These are phyloP conservation scores for Lepidurus apus DNA, from an alignment of 1,140 invertebrate species.

Conservation along the genomic window DNA sequence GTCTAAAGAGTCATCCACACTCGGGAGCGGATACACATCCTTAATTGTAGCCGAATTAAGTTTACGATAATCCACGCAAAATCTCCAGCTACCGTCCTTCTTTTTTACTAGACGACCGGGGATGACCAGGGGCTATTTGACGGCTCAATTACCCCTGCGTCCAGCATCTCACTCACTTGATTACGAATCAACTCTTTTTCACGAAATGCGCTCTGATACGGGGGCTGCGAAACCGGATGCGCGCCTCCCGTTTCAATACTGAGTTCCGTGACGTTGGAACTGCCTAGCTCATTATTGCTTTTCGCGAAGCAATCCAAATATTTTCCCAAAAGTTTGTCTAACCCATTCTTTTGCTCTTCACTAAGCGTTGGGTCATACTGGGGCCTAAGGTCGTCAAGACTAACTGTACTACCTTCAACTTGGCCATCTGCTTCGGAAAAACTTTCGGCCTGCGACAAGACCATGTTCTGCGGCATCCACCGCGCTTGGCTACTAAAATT, in stretches of 20 bases:
- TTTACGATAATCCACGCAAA: conserved; percentile 24
- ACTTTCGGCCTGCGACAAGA: no score
- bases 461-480: no score
- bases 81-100: neutral
- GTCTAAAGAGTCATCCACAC: conserved; percentile 40
- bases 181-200: neutral
- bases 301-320: no score
- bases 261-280: no score
- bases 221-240: neutral
- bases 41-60: conserved; percentile 19
- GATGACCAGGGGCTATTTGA: conserved; percentile 39
- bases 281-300: no score
- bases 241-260: neutral
- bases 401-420: no score
- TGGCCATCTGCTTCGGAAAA: no score
- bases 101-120: neutral
- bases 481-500: no score
- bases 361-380: neutral
- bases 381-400: neutral
- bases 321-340: no score
- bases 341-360: no score
- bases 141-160: conserved; percentile 19
- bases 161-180: conserved; percentile 28
- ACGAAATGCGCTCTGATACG: neutral
- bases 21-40: neutral